These are phyloP conservation scores for Nasalis larvatus DNA, from an alignment of 2,113 vertebrate species.

Conservation along the genomic window DNA sequence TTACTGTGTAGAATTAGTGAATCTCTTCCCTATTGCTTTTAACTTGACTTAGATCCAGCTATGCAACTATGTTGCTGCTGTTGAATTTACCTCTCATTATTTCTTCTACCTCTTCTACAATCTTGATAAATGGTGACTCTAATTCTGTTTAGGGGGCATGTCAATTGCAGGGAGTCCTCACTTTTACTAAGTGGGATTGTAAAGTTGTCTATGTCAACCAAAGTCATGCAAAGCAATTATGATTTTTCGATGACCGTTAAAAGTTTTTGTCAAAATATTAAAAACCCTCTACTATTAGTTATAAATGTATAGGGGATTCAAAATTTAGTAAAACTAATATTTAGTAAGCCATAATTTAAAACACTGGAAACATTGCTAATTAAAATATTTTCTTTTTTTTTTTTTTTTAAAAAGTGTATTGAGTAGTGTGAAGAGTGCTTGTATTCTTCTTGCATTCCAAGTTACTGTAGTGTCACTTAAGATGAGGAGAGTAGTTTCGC, in stretches of 20 bases:
- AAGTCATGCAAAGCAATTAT: neutral
- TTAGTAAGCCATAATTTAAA: neutral
- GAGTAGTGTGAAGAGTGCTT: neutral
- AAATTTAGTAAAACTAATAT: neutral
- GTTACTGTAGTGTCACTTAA: neutral
- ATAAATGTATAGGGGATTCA: neutral
- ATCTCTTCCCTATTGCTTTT: neutral
- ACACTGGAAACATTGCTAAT: neutral
- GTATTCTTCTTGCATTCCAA: neutral
- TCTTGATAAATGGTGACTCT: neutral
- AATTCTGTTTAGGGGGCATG: neutral
- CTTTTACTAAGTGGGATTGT: neutral
- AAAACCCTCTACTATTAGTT: neutral
- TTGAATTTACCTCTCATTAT: neutral
- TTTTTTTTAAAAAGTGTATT: neutral
- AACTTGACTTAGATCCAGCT: neutral
- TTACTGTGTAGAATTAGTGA: neutral
- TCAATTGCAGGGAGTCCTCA: neutral
- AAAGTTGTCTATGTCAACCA: neutral
- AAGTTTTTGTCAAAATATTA: neutral
- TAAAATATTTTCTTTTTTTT: neutral
- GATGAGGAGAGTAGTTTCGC: neutral
- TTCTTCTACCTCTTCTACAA: neutral
- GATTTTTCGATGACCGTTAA: neutral
- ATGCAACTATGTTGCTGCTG: neutral